phyloP scores from a whole-genome alignment of 1,140 invertebrate species.

The Branchinecta lindahli region DNA sequence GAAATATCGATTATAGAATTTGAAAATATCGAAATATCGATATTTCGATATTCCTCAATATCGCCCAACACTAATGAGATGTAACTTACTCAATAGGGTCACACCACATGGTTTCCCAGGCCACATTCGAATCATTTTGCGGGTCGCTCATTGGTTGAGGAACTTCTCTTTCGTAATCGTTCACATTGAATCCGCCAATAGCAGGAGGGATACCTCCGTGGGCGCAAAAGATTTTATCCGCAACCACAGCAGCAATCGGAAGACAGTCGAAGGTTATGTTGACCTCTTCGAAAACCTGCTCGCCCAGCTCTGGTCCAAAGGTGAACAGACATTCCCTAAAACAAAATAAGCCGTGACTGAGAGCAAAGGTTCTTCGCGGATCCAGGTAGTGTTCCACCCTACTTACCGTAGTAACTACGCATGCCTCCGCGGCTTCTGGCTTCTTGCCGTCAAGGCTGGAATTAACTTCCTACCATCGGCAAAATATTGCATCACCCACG shows the following conservation, averaged over 20 bases:
- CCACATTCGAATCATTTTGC: constrained; percentile 43
- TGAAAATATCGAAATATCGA: too few species aligned
- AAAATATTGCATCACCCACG: too few species aligned
- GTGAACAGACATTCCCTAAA: constrained; percentile 31
- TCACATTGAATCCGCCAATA: constrained; percentile 38
- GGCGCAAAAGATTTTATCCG: constrained; percentile 54
- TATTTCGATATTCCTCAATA: too few species aligned
- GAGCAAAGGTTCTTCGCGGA: background rate
- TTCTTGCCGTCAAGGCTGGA: too few species aligned
- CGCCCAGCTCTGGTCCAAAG: constrained; percentile 31
- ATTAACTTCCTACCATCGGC: too few species aligned
- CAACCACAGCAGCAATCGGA: constrained; percentile 50
- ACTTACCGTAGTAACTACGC: too few species aligned
- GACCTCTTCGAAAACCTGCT: constrained; percentile 46
- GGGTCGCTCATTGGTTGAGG: constrained; percentile 46
- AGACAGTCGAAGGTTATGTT: constrained; percentile 52
- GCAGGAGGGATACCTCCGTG: constrained; percentile 52
- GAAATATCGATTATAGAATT: too few species aligned
- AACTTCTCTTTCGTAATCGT: constrained; percentile 41
- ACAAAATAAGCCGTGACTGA: constrained; percentile 19
- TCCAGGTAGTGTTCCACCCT: too few species aligned
- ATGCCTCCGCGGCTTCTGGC: too few species aligned
- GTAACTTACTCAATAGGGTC: constrained; percentile 45
- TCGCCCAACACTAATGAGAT: too few species aligned
- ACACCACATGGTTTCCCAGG: constrained; percentile 64